Base-by-base conservation (phyloP, 2,888 invertebrate species). In the Drosophila sordidula region DNA sequence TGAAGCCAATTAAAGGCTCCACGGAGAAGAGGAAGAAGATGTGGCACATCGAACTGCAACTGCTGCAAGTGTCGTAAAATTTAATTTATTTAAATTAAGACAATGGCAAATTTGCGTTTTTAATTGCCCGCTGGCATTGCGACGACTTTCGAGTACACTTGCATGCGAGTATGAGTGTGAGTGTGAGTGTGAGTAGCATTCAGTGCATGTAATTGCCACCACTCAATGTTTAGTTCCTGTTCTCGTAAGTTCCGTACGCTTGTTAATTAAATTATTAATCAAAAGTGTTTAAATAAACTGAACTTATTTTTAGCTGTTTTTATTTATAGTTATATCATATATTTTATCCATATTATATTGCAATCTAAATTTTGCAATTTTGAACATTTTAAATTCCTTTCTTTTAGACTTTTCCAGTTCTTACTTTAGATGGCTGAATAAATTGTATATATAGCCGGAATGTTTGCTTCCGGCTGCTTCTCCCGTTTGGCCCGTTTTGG, bases 41-140 rank as follows among this genome's bases (percentile, higher is more conserved):
- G 36, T 22, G 25, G 26, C 55, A 59, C 74, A 75, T 74, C 71
- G 74, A 70, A 71, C 57, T 76, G 80, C 72, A 84, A 80, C 69
- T 78, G 81, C 77, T 81, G 75, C 81, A 81, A 83, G 90, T 85
- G 83, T 79, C 90, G 83, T 90, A 83, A 90, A 84, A 90, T 82
- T 81, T 86, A 90, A 89, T 89, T 90, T 87, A 86, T 89, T 86
- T 89, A 86, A 88, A 89, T 89, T 88, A 80, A 87, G 82, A 68
- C 78, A 74, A 71, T 76, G 79, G 78, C 75, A 75, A 76, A 85
- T 87, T 86, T 88, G 87, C 87, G 73, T 87, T 86, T 88, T 85
- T 88, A 85, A 86, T 86, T 86, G 87, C 72, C 80, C 68, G 68
- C 63, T 69, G 68, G 61, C 59, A 57, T 6, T 50, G 51, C 41